Evolutionary conservation across 2,797 vertebrate genomes (phyloP).

Genomic region (Notoglanidium macrostoma): DNA sequence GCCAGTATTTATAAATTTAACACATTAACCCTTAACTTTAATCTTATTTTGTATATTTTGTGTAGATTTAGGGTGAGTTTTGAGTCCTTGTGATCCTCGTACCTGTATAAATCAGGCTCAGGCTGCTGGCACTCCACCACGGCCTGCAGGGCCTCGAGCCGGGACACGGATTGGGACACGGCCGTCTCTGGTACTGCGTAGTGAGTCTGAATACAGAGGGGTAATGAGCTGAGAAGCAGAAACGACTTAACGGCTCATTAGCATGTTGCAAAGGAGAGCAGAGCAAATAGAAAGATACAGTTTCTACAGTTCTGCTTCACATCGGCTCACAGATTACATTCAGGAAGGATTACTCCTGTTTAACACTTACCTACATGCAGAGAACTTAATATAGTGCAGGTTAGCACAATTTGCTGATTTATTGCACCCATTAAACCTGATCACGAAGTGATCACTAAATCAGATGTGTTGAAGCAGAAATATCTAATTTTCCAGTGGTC

Average conservation of each 20-base stretch:
- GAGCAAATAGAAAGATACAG: neutral
- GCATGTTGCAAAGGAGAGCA: neutral
- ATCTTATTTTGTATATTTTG: neutral
- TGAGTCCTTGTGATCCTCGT: constrained; percentile 23
- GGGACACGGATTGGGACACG: constrained; percentile 88
- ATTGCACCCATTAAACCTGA: neutral
- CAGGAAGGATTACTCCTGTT: neutral
- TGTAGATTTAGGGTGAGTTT: neutral
- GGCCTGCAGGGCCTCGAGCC: constrained; percentile 87
- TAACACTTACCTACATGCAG: neutral
- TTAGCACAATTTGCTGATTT: neutral
- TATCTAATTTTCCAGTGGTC: neutral
- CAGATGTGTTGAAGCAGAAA: neutral
- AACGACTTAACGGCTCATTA: constrained; percentile 1
- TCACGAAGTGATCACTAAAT: neutral
- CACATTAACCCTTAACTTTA: neutral
- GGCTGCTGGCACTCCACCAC: constrained; percentile 97
- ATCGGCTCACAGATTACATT: neutral
- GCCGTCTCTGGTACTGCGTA: constrained; percentile 90
- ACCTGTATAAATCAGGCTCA: constrained; percentile 97
- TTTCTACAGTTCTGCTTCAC: neutral
- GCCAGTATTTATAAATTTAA: neutral
- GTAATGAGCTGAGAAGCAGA: neutral
- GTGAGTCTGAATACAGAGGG: constrained; percentile 79
- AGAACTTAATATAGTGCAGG: neutral